Evolutionary conservation across 2,888 invertebrate genomes (phyloP).

Genomic region (Tachina fera): DNA sequence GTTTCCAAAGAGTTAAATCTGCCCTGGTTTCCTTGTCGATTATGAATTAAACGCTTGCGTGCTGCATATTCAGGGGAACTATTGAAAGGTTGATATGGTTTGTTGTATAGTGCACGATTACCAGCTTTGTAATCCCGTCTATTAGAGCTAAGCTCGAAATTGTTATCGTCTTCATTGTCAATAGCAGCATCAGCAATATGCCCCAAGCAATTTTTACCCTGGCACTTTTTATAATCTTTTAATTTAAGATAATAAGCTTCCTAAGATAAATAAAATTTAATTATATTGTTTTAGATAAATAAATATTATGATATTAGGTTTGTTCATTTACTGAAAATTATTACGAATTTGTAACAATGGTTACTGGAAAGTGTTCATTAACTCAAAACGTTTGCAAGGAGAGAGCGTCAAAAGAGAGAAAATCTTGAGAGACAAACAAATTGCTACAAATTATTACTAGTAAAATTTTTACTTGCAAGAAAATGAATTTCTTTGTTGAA

Average conservation of each 20-base stretch:
- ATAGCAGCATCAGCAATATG: constrained; percentile 74
- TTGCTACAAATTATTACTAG: too few relatives aligned
- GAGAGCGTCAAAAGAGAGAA: too few relatives aligned
- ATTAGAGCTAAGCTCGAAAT: neutral
- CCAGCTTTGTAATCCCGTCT: neutral
- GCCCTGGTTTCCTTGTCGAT: neutral
- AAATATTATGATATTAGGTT: too few relatives aligned
- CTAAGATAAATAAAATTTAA: constrained; percentile 17
- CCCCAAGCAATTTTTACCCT: constrained; percentile 74
- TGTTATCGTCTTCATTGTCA: constrained; percentile 74
- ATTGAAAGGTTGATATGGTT: constrained; percentile 12
- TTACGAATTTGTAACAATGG: too few relatives aligned
- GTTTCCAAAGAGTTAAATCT: neutral
- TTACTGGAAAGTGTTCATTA: too few relatives aligned
- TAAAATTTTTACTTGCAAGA: too few relatives aligned
- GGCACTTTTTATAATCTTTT: constrained; percentile 71
- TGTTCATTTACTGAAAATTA: too few relatives aligned
- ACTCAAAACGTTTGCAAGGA: too few relatives aligned
- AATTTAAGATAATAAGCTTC: constrained; percentile 39
- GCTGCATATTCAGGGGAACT: neutral
- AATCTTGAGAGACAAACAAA: too few relatives aligned
- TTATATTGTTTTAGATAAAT: too few relatives aligned
- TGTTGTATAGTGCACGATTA: neutral
- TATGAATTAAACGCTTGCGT: constrained; percentile 1
- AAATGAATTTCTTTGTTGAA: too few relatives aligned